Evolutionary conservation across 2,888 invertebrate species (phyloP), one percentile per base, ranked within the genome.

Genomic region (Tortrix viridana): DNA sequence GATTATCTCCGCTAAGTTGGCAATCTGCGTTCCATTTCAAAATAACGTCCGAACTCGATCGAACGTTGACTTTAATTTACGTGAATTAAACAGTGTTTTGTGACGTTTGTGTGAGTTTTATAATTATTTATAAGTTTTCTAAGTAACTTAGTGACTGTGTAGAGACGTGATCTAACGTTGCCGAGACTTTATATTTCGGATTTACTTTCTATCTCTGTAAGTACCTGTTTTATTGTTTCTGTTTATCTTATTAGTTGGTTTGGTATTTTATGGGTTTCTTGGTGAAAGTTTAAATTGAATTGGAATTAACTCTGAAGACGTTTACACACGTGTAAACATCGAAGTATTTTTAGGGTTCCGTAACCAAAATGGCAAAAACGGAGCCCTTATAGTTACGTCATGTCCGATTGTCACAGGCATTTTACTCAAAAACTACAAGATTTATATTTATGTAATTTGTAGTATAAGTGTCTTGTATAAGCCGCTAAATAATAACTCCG

Each of bases 131-230:
- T 69, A 75, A 68, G 58, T 67, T 75, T 76, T 74, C 73, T 73
- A 74, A 77, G 71, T 73, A 79, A 80, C 80, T 78, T 74, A 81
- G 88, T 88, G 85, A 85, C 82, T 86, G 84, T 85, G 81, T 44
- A 57, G 76, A 82, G 79, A 81, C 85, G 87, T 88, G 88, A 81
- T 84, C 82, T 81, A 81, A 83, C 80, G 74, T 74, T 75, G 71
- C 76, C 79, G 76, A 72, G 81, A 83, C 85, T 85, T 81, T 74
- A 76, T 77, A 77, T 84, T 86, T 89, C 82, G 91, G 91, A 91
- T 91, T 91, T 89, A 91, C 91, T 91, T 91, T 91, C 91, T 91
- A 91, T 86, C 80, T 82, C 82, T 88, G 91, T 91, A 85, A 91
- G 91, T 91, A 83, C 77, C 50, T 72, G 78, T 86, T 88, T 88